These are phyloP conservation scores for Hirudinaria manillensis DNA, from an alignment of 2,888 invertebrate genomes.

Conservation along the genomic window DNA sequence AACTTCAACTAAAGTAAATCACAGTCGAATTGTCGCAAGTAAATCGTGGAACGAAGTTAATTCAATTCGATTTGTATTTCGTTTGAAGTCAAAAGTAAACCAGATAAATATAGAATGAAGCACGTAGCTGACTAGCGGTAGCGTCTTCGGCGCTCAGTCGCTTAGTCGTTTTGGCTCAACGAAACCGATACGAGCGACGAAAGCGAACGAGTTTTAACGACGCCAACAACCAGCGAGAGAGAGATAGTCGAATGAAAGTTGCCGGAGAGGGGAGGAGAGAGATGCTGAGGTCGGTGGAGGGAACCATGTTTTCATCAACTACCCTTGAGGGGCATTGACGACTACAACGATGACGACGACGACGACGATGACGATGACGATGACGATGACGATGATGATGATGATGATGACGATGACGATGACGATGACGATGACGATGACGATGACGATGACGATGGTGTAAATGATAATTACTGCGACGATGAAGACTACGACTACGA, in stretches of 20 bases:
- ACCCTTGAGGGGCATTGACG: neutral
- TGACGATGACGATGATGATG: neutral
- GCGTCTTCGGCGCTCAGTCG: neutral
- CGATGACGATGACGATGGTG: conserved; percentile 27
- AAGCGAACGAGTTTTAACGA: too few relatives aligned
- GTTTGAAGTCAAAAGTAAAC: too few relatives aligned
- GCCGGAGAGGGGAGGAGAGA: conserved; percentile 2
- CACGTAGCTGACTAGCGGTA: too few relatives aligned
- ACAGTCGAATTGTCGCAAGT: too few relatives aligned
- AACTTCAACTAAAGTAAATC: too few relatives aligned
- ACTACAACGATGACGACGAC: neutral
- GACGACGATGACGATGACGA: neutral
- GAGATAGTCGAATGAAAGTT: neutral
- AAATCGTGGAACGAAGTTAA: too few relatives aligned
- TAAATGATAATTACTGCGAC: conserved; percentile 22
- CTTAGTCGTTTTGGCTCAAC: too few relatives aligned
- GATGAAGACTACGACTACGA: conserved; percentile 28
- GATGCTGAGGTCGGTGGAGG: neutral
- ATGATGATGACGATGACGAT: conserved; percentile 10
- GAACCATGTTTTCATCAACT: too few relatives aligned
- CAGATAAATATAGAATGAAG: too few relatives aligned
- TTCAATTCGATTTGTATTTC: too few relatives aligned
- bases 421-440: conserved; percentile 27
- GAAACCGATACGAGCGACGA: too few relatives aligned
- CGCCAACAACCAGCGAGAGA: too few relatives aligned